phyloP scores from a whole-genome alignment of 1,140 invertebrate genomes.

The Drosophila dunni region DNA sequence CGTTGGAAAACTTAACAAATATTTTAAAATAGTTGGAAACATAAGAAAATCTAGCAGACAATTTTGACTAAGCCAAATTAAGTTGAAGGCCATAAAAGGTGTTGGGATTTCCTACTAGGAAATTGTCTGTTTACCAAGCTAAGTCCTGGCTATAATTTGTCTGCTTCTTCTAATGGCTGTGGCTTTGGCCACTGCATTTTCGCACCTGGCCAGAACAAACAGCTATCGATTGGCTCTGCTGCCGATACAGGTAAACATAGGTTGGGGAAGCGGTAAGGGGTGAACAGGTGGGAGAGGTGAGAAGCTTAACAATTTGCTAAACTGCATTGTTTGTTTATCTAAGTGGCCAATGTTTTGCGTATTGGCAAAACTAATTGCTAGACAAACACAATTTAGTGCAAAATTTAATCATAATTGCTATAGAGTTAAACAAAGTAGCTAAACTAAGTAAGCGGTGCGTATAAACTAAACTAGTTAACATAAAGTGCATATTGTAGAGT shows the following conservation, averaged over 20 bases:
- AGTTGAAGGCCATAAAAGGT: background rate
- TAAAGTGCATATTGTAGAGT: background rate
- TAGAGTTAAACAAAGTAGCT: conserved; percentile 7
- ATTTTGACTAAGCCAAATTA: background rate
- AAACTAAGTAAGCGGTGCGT: background rate
- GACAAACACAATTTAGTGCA: conserved; percentile 28
- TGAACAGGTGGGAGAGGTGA: background rate
- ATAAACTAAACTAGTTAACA: background rate
- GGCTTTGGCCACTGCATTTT: conserved; percentile 42
- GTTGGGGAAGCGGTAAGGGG: no score
- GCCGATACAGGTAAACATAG: conserved; percentile 19
- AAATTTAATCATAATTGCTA: conserved; percentile 9
- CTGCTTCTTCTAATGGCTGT: conserved; percentile 31
- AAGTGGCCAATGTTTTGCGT: conserved; percentile 46
- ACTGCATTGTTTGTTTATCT: conserved; percentile 32
- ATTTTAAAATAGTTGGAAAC: background rate
- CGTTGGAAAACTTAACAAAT: background rate
- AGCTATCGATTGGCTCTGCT: conserved; percentile 32
- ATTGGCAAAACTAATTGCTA: conserved; percentile 31
- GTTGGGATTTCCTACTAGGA: no score
- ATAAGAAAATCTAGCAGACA: background rate
- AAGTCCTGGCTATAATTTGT: conserved; percentile 13
- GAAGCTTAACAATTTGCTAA: conserved; percentile 24
- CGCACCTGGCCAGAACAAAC: conserved; percentile 46
- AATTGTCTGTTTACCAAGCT: background rate